Evolutionary conservation across 2,797 vertebrate genomes (phyloP).

Genomic region (Ispidina picta): DNA sequence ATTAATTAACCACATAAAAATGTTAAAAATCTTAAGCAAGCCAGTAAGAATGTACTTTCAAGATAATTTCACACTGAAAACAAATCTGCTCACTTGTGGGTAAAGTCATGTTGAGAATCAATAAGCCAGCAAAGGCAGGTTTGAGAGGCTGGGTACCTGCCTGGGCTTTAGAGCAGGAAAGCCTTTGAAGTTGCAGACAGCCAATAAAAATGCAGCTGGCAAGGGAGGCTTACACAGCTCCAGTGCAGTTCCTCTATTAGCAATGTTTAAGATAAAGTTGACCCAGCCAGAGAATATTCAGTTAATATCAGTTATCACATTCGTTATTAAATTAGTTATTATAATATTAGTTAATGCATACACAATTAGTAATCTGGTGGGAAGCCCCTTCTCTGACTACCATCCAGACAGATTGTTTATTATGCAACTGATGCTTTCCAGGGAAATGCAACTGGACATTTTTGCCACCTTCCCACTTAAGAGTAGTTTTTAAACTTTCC

Average conservation of each 20-base stretch:
- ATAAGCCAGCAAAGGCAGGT: slow-evolving; percentile 67
- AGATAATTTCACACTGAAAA: slow-evolving; percentile 39
- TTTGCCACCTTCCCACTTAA: neutral
- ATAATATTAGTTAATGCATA: neutral
- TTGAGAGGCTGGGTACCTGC: slow-evolving; percentile 65
- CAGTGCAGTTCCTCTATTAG: slow-evolving; percentile 1
- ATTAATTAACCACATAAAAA: neutral
- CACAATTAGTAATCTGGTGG: neutral
- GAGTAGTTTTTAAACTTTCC: neutral
- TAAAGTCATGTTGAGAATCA: slow-evolving; percentile 74
- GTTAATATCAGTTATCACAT: neutral
- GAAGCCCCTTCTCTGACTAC: neutral
- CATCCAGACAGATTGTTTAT: neutral
- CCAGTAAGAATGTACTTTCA: neutral
- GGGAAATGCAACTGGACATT: neutral
- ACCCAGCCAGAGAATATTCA: neutral
- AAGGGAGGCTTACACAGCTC: slow-evolving; percentile 57
- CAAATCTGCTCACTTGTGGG: slow-evolving; percentile 38
- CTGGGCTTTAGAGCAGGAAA: slow-evolving; percentile 72
- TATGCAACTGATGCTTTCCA: neutral
- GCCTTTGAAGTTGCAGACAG: slow-evolving; percentile 80
- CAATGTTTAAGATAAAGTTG: slow-evolving; percentile 16
- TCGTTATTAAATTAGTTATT: no score
- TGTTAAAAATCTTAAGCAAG: neutral
- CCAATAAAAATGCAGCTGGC: slow-evolving; percentile 83